phyloP scores from a whole-genome alignment of 37 sponge, comb jelly and placozoan genomes.

The Geodia barretti region DNA sequence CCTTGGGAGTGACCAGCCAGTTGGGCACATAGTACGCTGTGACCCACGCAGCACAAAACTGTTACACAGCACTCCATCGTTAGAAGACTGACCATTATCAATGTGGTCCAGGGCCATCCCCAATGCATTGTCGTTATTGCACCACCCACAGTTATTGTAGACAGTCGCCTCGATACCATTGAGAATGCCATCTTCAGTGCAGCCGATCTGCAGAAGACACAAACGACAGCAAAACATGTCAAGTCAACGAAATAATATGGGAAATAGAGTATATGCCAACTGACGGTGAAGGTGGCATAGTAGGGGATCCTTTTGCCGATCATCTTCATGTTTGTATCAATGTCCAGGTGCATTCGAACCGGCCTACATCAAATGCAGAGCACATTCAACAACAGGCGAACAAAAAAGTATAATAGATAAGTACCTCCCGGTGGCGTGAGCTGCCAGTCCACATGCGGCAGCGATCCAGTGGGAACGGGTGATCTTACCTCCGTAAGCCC shows the following conservation, averaged over 20 bases:
- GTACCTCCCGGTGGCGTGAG: conserved; percentile 48
- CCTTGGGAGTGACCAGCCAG: conserved; percentile 61
- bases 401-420: no score
- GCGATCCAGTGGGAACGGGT: conserved; percentile 40
- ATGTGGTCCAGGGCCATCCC: neutral
- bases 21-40: conserved; percentile 69
- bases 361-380: conserved; percentile 45
- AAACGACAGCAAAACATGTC: neutral
- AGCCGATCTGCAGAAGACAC: conserved; percentile 52
- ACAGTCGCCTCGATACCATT: conserved; percentile 62
- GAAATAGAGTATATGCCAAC: neutral
- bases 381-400: no score
- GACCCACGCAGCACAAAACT: neutral
- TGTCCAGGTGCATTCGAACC: conserved; percentile 80
- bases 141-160: conserved; percentile 63
- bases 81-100: conserved; percentile 26
- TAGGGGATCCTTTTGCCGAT: conserved; percentile 77
- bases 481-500: conserved; percentile 73
- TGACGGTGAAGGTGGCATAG: conserved; percentile 58
- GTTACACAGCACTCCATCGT: no score
- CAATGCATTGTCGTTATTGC: conserved; percentile 36
- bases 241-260: neutral
- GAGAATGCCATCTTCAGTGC: conserved; percentile 57
- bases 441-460: conserved; percentile 68
- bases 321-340: conserved; percentile 86